Conservation (phyloP, 1,140 invertebrate species). For the Ceratitis capitata region DNA sequence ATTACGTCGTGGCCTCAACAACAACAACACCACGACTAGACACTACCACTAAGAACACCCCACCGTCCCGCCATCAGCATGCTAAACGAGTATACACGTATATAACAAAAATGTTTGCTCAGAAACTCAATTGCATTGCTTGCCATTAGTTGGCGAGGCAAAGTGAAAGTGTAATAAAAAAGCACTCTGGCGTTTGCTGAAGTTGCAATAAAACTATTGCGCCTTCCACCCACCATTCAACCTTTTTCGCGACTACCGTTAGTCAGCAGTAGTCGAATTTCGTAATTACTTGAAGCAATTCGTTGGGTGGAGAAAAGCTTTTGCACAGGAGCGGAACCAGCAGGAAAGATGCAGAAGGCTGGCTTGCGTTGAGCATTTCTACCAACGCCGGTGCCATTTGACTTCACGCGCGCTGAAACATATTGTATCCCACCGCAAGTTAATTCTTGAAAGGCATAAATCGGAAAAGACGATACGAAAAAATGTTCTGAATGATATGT, state of each 20-base stretch:
- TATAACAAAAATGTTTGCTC: no score
- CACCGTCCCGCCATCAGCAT: no score
- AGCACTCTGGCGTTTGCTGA: not conserved
- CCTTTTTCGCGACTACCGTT: not conserved
- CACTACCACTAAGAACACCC: not conserved
- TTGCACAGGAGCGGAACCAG: not conserved
- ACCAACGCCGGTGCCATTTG: not conserved
- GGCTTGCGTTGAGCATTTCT: no score
- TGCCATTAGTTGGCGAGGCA: not conserved
- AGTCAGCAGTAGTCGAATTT: not conserved
- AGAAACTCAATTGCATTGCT: not conserved
- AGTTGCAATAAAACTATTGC: not conserved
- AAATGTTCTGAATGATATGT: no score
- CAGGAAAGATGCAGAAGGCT: not conserved
- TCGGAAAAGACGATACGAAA: not conserved
- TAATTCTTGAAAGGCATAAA: not conserved
- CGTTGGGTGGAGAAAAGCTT: not conserved
- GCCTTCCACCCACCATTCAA: not conserved
- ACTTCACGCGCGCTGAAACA: not conserved
- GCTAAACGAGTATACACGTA: no score
- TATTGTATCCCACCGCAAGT: not conserved
- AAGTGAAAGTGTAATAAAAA: conserved; percentile 28
- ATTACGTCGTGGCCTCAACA: conserved; percentile 13
- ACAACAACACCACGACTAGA: no score
- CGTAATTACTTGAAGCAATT: not conserved